These are phyloP conservation scores for Junco hyemalis DNA, from an alignment of 2,113 vertebrate genomes.

Conservation along the genomic window DNA sequence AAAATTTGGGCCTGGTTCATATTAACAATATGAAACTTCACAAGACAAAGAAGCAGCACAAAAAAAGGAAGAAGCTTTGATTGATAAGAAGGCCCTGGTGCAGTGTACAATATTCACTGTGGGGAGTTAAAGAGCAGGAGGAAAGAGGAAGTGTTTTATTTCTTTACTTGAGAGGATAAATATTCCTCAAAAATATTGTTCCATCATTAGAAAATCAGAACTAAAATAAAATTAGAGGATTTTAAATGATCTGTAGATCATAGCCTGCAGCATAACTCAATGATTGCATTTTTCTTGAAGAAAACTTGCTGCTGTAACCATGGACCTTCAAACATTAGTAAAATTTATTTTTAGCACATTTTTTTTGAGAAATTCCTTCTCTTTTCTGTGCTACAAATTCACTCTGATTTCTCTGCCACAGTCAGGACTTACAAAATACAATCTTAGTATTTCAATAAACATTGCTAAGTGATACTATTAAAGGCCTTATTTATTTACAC, in stretches of 20 bases:
- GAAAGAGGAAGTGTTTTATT: background rate
- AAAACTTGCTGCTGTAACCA: background rate
- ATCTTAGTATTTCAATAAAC: background rate
- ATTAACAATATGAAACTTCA: background rate
- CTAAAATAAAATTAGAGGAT: background rate
- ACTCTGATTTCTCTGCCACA: background rate
- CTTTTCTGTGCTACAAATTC: background rate
- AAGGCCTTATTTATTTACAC: background rate
- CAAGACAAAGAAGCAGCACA: background rate
- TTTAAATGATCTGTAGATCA: background rate
- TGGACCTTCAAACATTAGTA: background rate
- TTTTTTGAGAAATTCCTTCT: background rate
- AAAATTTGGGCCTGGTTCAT: background rate
- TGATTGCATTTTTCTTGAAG: background rate
- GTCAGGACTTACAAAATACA: background rate
- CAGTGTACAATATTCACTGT: accelerated
- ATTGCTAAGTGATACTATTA: background rate
- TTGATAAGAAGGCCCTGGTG: background rate
- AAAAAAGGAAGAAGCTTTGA: no score
- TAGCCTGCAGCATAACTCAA: background rate
- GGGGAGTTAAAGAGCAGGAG: background rate
- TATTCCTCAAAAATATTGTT: background rate
- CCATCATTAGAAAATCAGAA: background rate
- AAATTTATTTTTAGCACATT: background rate
- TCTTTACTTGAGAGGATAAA: background rate